Conservation (phyloP, 2,113 vertebrate genomes). For the Candoia aspera region DNA sequence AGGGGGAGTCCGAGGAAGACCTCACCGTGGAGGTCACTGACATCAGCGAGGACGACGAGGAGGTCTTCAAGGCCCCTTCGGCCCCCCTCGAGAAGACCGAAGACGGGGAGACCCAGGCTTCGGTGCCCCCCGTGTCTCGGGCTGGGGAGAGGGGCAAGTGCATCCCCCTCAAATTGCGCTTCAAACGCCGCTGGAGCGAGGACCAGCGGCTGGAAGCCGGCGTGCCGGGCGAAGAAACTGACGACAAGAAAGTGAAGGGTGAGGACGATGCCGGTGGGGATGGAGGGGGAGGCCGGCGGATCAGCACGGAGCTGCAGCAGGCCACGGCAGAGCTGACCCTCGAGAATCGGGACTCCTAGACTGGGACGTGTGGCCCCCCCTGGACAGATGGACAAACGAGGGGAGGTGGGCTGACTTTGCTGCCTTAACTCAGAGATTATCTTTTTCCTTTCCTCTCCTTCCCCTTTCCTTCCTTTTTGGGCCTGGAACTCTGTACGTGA, state of each 20-base stretch:
- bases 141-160: slow-evolving; percentile 64
- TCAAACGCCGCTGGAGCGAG: slow-evolving; percentile 92
- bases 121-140: slow-evolving; percentile 53
- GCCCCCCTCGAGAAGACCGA: slow-evolving; percentile 54
- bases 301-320: slow-evolving; percentile 86
- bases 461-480: not conserved
- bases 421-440: slow-evolving; percentile 43
- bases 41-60: slow-evolving; percentile 87
- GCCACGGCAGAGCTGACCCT: slow-evolving; percentile 90
- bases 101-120: not conserved
- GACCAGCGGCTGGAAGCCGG: slow-evolving; percentile 88
- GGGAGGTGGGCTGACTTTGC: slow-evolving; percentile 35
- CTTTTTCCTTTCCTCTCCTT: not conserved
- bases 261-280: slow-evolving; percentile 70
- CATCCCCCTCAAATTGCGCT: slow-evolving; percentile 90
- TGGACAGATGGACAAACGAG: not conserved
- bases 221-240: slow-evolving; percentile 68
- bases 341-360: slow-evolving; percentile 84
- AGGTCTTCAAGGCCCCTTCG: slow-evolving; percentile 89
- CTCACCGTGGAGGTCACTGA: slow-evolving; percentile 90
- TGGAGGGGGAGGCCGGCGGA: slow-evolving; percentile 65
- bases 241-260: slow-evolving; percentile 83
- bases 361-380: slow-evolving; percentile 27
- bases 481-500: slow-evolving; percentile 8
- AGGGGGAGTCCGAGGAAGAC: slow-evolving; percentile 82